Evolutionary conservation across 2,888 invertebrate genomes (phyloP).

Genomic region (Oxytorus armatus): DNA sequence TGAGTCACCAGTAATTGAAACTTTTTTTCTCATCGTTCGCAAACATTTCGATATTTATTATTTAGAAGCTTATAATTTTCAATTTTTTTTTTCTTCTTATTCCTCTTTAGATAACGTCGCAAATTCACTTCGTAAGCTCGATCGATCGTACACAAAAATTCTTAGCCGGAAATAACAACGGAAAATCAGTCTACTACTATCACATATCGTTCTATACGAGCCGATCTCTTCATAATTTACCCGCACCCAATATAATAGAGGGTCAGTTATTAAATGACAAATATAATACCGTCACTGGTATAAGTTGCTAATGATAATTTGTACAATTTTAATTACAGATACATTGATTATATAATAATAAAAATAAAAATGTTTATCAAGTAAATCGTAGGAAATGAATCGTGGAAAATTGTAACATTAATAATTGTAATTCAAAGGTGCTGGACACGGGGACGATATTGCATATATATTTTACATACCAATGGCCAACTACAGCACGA

Average conservation of each 20-base stretch:
- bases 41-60: neutral
- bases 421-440: too few relatives aligned
- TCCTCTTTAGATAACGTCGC: conserved; percentile 33
- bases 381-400: too few relatives aligned
- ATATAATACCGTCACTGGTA: too few relatives aligned
- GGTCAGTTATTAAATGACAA: neutral
- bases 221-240: neutral
- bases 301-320: neutral
- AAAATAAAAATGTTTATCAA: too few relatives aligned
- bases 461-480: too few relatives aligned
- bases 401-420: too few relatives aligned
- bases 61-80: neutral
- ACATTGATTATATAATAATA: conserved; percentile 7
- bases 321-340: neutral
- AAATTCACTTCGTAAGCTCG: conserved; percentile 10
- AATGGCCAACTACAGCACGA: too few relatives aligned
- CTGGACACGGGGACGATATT: too few relatives aligned
- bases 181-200: conserved; percentile 67
- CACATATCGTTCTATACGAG: conserved; percentile 56
- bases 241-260: too few relatives aligned
- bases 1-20: neutral
- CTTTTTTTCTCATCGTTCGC: neutral
- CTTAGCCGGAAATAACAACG: neutral
- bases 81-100: neutral
- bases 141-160: conserved; percentile 33